Base-by-base conservation (phyloP, 1,140 invertebrate species). In the Branchinecta lynchi region DNA sequence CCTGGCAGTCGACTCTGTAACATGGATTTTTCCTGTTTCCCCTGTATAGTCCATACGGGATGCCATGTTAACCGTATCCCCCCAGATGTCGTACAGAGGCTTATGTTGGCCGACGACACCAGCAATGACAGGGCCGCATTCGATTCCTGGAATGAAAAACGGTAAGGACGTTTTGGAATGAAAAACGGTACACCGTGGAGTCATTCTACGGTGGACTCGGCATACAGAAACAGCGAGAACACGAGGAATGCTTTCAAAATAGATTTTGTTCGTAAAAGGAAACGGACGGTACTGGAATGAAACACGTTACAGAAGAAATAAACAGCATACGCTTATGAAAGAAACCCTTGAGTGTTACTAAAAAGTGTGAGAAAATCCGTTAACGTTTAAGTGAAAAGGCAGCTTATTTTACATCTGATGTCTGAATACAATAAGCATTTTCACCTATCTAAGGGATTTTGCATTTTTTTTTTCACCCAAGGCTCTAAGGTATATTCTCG, bases 21-120 rank as follows among this genome's bases (percentile, higher is more conserved):
- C 84, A 77, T 93, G 89, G 74, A 93, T 92, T 77, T 85, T 84
- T 66, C 88, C 88, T 5, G 84, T 80, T 72, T 85, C 78, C 32
- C 91, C 90, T 0, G 87, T 90, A 0, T 87, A 89, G 74, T 93
- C 91, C 89, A 93, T 93, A 74, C 93, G 82, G 8, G 91, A 93
- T 1, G 93, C 92, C 83, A 96, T 90, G 79, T 96, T 96, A 0
- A 96, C 93, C 0, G 91, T 88, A 79, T 96, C 89, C 0, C 93
- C 93, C 93, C 92, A 95, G 72, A 96, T 92, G 77, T 96, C 90
- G 73, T 83, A 93, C 10, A 93, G 82, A 0, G 92, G 92, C 76
- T 94, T 94, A 60, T 87, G 84, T 2, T 88, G 88, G 0, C 93
- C 93, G 12, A 96, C 89, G 8, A 96, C 92, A 1, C 92, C 93